Evolutionary conservation across 2,888 invertebrate genomes (phyloP).

Genomic region (Hydraecia micacea): DNA sequence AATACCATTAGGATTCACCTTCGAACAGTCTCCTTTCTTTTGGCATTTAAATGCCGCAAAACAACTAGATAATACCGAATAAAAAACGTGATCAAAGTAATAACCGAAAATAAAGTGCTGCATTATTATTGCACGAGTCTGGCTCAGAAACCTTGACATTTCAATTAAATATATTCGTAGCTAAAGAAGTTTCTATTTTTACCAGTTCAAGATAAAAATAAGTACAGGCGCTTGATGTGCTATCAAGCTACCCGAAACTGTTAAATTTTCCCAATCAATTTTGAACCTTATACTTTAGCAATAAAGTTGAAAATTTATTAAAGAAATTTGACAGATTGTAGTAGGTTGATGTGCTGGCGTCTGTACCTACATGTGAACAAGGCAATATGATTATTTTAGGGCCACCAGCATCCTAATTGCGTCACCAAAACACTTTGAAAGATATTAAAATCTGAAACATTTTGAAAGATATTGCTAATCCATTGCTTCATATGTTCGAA

Average conservation of each 20-base stretch:
- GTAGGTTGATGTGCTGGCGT: too few relatives aligned
- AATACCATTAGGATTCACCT: neutral
- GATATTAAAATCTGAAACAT: neutral
- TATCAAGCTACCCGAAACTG: too few relatives aligned
- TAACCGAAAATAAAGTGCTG: constrained; percentile 31
- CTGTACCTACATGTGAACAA: too few relatives aligned
- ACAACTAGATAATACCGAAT: neutral
- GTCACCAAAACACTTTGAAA: neutral
- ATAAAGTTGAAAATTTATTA: too few relatives aligned
- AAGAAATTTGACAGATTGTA: too few relatives aligned
- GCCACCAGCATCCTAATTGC: neutral
- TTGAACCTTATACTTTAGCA: too few relatives aligned
- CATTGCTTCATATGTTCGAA: neutral
- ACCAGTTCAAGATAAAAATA: neutral
- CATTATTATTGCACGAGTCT: constrained; percentile 24
- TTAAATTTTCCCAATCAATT: too few relatives aligned
- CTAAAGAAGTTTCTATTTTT: constrained; percentile 17
- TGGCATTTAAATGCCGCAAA: constrained; percentile 17
- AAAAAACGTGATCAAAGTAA: constrained; percentile 40
- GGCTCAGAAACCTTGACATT: constrained; percentile 41
- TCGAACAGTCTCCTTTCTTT: neutral
- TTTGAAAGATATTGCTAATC: neutral
- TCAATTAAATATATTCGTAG: constrained; percentile 1
- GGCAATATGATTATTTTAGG: too few relatives aligned
- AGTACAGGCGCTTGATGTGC: too few relatives aligned